Conservation (phyloP, 2,888 invertebrate species). For the Campoplex nolae region DNA sequence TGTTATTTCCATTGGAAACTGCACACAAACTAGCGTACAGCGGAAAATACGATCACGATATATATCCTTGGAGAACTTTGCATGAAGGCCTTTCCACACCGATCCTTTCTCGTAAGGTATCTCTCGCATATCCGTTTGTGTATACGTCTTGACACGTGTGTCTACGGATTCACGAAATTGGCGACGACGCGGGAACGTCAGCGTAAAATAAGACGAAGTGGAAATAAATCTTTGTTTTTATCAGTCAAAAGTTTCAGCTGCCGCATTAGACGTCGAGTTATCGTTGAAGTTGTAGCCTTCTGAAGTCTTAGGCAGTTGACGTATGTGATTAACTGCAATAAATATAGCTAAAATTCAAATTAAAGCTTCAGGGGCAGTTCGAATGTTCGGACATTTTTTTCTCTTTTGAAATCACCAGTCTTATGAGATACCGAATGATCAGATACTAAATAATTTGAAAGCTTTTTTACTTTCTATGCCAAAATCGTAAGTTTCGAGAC, state of each 20-base stretch:
- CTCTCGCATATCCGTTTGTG: neutral
- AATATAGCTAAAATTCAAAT: neutral
- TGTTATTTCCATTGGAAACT: constrained; percentile 30
- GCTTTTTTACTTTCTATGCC: too few species aligned
- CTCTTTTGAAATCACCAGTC: neutral
- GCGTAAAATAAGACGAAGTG: constrained; percentile 54
- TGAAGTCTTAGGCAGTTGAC: too few species aligned
- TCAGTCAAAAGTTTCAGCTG: constrained; percentile 5
- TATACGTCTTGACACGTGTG: constrained; percentile 10
- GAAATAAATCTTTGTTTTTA: constrained; percentile 15
- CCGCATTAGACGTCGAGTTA: neutral
- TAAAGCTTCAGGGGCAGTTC: neutral
- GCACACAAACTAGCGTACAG: constrained; percentile 28
- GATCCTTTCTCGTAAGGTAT: neutral
- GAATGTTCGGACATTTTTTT: neutral
- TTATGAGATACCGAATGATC: neutral
- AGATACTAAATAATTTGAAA: neutral
- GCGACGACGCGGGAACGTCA: constrained; percentile 56
- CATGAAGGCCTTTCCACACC: constrained; percentile 47
- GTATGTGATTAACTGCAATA: neutral
- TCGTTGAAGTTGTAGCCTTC: neutral
- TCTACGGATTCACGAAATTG: constrained; percentile 58
- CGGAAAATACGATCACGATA: constrained; percentile 48
- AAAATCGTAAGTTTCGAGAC: neutral
- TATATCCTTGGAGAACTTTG: constrained; percentile 44